phyloP scores from a whole-genome alignment of 2,888 invertebrate genomes.

The Urechis unicinctus region DNA sequence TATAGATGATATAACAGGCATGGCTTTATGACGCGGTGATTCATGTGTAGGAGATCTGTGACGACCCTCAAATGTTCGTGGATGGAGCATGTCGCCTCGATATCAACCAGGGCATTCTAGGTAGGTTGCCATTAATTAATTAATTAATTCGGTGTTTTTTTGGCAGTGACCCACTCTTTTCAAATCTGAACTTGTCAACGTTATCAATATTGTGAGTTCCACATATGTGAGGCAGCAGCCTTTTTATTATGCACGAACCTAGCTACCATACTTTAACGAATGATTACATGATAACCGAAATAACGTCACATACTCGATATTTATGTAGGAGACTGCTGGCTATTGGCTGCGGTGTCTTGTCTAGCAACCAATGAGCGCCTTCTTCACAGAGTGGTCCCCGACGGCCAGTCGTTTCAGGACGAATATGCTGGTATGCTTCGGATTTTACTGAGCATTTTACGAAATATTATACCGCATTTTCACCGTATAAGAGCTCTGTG shows the following conservation, averaged over 20 bases:
- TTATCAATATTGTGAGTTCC: too few species aligned
- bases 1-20: too few species aligned
- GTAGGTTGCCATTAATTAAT: too few species aligned
- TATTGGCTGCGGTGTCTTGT: constrained; percentile 75
- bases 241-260: too few species aligned
- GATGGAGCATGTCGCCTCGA: constrained; percentile 96
- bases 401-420: constrained; percentile 75
- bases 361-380: constrained; percentile 77
- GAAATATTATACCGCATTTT: neutral
- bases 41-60: constrained; percentile 73
- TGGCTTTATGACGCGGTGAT: too few species aligned
- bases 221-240: too few species aligned
- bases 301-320: too few species aligned
- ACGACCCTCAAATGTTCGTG: constrained; percentile 71
- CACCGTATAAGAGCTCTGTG: too few species aligned
- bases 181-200: too few species aligned
- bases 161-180: too few species aligned
- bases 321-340: constrained; percentile 80
- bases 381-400: constrained; percentile 90
- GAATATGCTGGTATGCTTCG: constrained; percentile 18
- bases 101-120: constrained; percentile 92
- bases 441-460: neutral
- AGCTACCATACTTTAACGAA: neutral
- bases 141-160: too few species aligned
- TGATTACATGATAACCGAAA: too few species aligned